phyloP scores from a whole-genome alignment of 2,113 vertebrate genomes.

The Bufo bufo region DNA sequence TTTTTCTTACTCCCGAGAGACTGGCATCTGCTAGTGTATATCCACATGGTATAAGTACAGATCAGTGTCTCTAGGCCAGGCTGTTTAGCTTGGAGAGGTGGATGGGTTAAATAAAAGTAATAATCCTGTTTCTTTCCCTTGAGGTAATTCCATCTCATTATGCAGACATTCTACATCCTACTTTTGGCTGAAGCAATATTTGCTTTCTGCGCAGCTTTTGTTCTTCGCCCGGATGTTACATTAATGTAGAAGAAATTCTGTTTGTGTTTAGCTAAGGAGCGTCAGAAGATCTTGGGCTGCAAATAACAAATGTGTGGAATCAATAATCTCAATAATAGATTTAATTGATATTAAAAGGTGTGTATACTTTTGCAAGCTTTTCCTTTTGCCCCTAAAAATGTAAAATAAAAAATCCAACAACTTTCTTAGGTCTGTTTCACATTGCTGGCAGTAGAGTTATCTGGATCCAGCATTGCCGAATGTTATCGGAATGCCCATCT shows the following conservation, averaged over 20 bases:
- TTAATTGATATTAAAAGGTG: neutral
- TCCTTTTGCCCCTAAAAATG: neutral
- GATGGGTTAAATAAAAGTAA: neutral
- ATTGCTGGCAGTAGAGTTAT: too few relatives aligned
- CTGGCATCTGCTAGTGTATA: neutral
- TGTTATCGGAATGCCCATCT: too few relatives aligned
- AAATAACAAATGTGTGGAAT: neutral
- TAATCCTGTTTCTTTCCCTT: slow-evolving; percentile 2
- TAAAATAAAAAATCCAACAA: neutral
- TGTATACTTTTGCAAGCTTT: neutral
- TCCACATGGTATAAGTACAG: neutral
- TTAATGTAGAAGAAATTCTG: slow-evolving; percentile 35
- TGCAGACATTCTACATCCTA: neutral
- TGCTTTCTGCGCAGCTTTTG: slow-evolving; percentile 27
- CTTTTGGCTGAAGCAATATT: slow-evolving; percentile 28
- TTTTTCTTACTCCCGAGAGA: neutral
- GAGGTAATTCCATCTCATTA: slow-evolving; percentile 35
- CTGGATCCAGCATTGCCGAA: too few relatives aligned
- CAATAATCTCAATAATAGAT: too few relatives aligned
- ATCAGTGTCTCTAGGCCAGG: neutral
- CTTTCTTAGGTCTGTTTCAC: too few relatives aligned
- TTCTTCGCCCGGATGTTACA: slow-evolving; percentile 42
- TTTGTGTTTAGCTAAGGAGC: slow-evolving; percentile 47
- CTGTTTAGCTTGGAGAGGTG: neutral
- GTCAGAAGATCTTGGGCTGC: neutral